Percentiles rank a stretch among this genome's conserved stretches.
Evolutionary conservation across 2,113 vertebrate genomes (phyloP).

Genomic region (Crotalus horridus): DNA sequence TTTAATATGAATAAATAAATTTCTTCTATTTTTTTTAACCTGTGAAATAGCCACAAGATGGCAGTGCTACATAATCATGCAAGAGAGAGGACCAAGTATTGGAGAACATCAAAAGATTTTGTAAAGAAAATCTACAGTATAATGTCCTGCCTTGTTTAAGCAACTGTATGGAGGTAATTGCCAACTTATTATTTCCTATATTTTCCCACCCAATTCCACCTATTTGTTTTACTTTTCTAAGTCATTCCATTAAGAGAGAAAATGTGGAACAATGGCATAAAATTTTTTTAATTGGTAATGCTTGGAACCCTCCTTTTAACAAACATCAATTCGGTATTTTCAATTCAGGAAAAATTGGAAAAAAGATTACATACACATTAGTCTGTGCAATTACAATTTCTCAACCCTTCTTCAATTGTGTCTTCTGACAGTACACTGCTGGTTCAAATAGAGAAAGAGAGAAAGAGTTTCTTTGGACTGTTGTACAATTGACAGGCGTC

Average conservation of each 20-base stretch:
- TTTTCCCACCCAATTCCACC: background rate
- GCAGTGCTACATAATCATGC: conserved; percentile 52
- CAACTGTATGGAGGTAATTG: background rate
- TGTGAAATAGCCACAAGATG: conserved; percentile 52
- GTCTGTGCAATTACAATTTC: background rate
- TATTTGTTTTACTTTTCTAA: background rate
- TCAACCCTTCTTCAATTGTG: background rate
- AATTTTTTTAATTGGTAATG: background rate
- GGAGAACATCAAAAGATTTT: background rate
- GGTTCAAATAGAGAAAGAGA: background rate
- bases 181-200: background rate
- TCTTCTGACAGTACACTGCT: background rate
- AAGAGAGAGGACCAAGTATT: background rate
- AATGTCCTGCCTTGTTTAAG: background rate
- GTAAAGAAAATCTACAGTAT: background rate
- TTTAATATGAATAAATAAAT: background rate
- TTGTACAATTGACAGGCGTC: background rate
- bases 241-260: background rate
- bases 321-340: background rate
- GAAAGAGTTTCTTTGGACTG: background rate
- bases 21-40: background rate
- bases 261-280: background rate
- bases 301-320: background rate
- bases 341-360: background rate
- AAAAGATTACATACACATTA: background rate